phyloP scores from a whole-genome alignment of 2,113 vertebrate species.

The Nycticryphes semicollaris region DNA sequence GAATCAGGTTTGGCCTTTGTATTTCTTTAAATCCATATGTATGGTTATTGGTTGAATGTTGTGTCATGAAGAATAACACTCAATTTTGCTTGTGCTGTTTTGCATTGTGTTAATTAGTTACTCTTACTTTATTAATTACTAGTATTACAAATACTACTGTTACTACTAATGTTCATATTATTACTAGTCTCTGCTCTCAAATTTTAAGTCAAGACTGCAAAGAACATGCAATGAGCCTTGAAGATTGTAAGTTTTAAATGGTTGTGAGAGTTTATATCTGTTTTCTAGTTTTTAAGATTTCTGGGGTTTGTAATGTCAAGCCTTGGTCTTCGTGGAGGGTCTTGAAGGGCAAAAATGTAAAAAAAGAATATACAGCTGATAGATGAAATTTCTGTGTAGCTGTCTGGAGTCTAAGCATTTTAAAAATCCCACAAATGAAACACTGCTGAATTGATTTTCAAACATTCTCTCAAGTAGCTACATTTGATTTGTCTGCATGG shows the following conservation, averaged over 20 bases:
- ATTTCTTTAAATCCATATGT: background rate
- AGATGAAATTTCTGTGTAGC: background rate
- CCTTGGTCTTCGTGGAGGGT: background rate
- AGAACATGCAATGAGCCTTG: background rate
- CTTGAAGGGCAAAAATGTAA: background rate
- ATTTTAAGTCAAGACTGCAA: background rate
- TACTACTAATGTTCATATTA: background rate
- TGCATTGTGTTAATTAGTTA: background rate
- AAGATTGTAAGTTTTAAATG: background rate
- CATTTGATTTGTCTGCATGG: background rate
- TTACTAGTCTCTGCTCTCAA: background rate
- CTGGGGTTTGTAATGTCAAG: background rate
- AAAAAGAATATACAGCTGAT: background rate
- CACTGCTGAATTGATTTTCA: background rate
- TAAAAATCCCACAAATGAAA: background rate
- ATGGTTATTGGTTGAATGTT: background rate
- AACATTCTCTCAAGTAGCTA: background rate
- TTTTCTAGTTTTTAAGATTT: background rate
- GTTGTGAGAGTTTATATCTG: background rate
- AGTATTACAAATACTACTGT: background rate
- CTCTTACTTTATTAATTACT: no score
- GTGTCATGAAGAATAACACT: background rate
- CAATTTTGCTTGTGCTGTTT: background rate
- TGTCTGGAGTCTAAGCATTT: background rate
- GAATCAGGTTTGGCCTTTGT: background rate